Base-by-base conservation (phyloP, 1,140 invertebrate species). In the Leptinotarsa lineolata region DNA sequence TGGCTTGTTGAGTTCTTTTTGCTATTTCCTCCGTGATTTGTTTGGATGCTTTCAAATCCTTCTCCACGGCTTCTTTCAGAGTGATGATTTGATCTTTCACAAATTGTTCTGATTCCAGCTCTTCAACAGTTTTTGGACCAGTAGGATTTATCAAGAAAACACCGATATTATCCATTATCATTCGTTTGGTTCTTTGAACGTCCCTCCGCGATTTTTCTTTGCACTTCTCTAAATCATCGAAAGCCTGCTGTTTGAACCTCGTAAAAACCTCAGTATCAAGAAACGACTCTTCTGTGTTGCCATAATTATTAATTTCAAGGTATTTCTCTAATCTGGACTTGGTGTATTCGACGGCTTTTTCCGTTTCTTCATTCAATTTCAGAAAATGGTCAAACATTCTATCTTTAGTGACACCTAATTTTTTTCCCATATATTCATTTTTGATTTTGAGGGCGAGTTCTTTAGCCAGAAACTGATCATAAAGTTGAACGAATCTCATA, bases 71-170 rank as follows among this genome's bases (percentile, higher is more conserved):
- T 5, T 63, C 20, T 30, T 63, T 63, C 20, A 63, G 4, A 18
- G 20, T 20, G 13, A 63, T 4, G 20, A 63, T 63, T 15, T 63
- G 20, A 13, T 63, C 20, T 63, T 63, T 63, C 3, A 30, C 24
- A 16, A 63, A 20, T 16, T 63, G 13, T 63, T 63, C 61, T 12
- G 61, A 63, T 4, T 63, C 16, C 13, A 63, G 24, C 24, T 63
- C 61, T 5, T 63, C 61, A 21, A 6, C 16, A 20, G 61, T 63
- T 16, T 21, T 63, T 4, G 13, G 20, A 15, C 61, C 61, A 63
- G 15, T 63, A 8, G 61, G 61, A 63, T 63, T 63, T 63, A 21
- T 63, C 21, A 22, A 63, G 20, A 63, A 63, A 63, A 63, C 61
- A 22, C 24, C 20, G 11, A 63, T 20, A 22, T 63, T 63, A 20